Base-by-base conservation (phyloP, 2,888 invertebrate species). In the Elysia crispata region DNA sequence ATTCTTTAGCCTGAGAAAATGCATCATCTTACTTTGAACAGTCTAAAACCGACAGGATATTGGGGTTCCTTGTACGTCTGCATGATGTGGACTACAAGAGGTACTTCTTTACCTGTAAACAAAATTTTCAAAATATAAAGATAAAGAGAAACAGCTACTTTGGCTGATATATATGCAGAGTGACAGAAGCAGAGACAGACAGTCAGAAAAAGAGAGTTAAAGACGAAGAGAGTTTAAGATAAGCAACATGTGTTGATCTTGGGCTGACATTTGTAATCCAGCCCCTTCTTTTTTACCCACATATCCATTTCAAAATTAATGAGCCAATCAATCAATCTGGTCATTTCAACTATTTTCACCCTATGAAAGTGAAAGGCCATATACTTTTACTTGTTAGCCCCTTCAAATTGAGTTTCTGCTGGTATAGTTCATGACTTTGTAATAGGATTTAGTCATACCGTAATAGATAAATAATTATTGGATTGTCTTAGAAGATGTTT, bases 21-120 rank as follows among this genome's bases (percentile, higher is more conserved):
- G 41, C 11, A 6, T 41, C 11, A 41, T 41, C 81, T 82, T 83
- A 86, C 86, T 57, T 80, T 76, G 50, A 81, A 86, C 13, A 86
- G 74, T 25, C 85, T 81, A 20, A 86, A 28, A 23, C 86, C 86
- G 60, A 86, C 33, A 8, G 86, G 83, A 74, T 81, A 81, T 49
- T 75, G 72, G 1, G 82, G 83, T 20, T 83, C 83, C 20, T 25
- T 62, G 25, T 77, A 67, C 13, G 79, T 80, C 60, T 84, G 82
- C 80, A 85, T 82, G 30, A 86, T 54, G 64, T 81, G 76, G 57
- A 84, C 54, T 18, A 84, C 79, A 28, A 85, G 75, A 15, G 83
- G 82, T 41, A 76, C 31, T 49, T 60, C 69, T 60, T 41, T 60
- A 28, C 76, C 78, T 80, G 67, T 33, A 70, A 23, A 57, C 20